phyloP scores from a whole-genome alignment of 1,140 invertebrate genomes.

The Bombus confusus region DNA sequence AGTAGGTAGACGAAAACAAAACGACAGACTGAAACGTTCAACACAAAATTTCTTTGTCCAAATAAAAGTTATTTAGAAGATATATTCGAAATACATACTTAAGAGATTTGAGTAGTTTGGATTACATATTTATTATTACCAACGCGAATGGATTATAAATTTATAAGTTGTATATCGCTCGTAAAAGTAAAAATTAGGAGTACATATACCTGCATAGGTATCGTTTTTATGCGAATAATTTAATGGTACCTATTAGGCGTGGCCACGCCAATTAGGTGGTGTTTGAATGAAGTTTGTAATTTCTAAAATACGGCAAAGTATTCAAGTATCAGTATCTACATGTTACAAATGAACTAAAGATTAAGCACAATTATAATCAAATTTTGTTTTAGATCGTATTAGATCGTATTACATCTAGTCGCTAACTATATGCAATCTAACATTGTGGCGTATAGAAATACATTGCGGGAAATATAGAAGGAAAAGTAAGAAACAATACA shows the following conservation, averaged over 20 bases:
- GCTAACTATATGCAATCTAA: neutral
- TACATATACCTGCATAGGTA: no score
- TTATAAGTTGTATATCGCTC: no score
- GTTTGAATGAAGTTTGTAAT: no score
- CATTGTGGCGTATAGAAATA: neutral
- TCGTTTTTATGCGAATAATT: neutral
- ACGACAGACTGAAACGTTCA: neutral
- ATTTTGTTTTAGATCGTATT: no score
- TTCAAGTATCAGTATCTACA: no score
- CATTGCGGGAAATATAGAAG: no score
- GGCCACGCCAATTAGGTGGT: no score
- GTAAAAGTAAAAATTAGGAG: no score
- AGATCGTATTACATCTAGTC: neutral
- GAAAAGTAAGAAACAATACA: no score
- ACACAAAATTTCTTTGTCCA: neutral
- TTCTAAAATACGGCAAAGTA: no score
- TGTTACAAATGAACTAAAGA: no score
- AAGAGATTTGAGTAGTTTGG: neutral
- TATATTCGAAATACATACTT: neutral
- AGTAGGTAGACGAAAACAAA: neutral
- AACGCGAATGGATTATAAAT: neutral
- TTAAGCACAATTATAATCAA: neutral
- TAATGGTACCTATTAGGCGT: no score
- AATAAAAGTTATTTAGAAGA: neutral
- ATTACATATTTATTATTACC: neutral